Conservation (phyloP, 2,113 vertebrate genomes). For the Perca fluviatilis region DNA sequence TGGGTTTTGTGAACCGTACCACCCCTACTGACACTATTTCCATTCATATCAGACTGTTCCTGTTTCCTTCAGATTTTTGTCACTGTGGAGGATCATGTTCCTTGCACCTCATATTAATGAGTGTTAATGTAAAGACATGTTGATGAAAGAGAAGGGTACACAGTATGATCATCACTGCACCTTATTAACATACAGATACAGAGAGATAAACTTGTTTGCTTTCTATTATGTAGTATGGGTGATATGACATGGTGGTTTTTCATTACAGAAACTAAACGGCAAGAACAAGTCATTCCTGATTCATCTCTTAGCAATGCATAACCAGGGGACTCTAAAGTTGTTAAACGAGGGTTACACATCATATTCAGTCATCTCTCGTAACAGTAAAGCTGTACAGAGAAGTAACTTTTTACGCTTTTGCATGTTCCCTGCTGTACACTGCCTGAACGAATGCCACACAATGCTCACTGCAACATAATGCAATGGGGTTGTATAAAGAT, state of each 20-base stretch:
- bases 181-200: background rate
- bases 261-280: background rate
- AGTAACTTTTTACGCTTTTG: background rate
- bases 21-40: background rate
- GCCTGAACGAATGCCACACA: background rate
- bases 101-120: conserved; percentile 28
- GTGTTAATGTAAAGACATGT: conserved; percentile 30
- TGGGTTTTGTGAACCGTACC: too few species aligned
- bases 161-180: background rate
- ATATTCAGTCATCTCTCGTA: background rate
- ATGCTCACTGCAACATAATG: too few species aligned
- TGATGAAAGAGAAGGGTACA: background rate
- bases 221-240: background rate
- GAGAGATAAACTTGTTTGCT: background rate
- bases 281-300: background rate
- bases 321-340: background rate
- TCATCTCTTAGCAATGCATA: background rate
- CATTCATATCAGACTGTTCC: background rate
- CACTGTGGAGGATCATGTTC: conserved; percentile 12
- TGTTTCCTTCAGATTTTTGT: conserved; percentile 1
- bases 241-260: background rate
- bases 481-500: too few species aligned
- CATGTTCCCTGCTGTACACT: background rate
- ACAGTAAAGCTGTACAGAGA: background rate
- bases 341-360: background rate